phyloP scores from a whole-genome alignment of 1,140 invertebrate species.

The silkworm (Bombyx mori) region DNA sequence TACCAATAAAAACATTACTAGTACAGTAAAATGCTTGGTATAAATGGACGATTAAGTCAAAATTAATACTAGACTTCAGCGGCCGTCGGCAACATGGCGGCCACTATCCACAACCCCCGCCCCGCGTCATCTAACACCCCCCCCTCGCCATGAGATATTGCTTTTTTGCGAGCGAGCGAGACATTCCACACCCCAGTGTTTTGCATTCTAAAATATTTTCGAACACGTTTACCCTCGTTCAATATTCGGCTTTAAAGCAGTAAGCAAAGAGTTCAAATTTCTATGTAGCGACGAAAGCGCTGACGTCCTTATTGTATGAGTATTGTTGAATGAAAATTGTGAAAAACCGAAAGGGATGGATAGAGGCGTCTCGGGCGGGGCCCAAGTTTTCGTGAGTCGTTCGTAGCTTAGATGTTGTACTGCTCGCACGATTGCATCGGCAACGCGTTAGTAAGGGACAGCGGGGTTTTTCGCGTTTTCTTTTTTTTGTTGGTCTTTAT shows the following conservation, averaged over 20 bases:
- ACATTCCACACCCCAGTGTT: constrained; percentile 58
- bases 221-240: constrained; percentile 11
- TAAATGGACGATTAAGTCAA: constrained; percentile 59
- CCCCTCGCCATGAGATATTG: constrained; percentile 39
- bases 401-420: constrained; percentile 58
- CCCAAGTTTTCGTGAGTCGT: constrained; percentile 69
- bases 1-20: not conserved
- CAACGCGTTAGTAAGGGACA: constrained; percentile 33
- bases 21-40: constrained; percentile 48
- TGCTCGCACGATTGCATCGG: constrained; percentile 36
- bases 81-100: constrained; percentile 59
- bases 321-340: constrained; percentile 58
- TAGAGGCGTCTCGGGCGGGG: constrained; percentile 68
- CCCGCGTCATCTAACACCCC: constrained; percentile 38
- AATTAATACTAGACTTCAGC: constrained; percentile 67
- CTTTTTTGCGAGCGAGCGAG: constrained; percentile 70
- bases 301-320: constrained; percentile 21
- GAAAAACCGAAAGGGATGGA: constrained; percentile 69
- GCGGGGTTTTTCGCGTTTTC: constrained; percentile 66
- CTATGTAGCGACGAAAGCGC: not conserved
- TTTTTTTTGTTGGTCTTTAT: constrained; percentile 71
- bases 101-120: constrained; percentile 30
- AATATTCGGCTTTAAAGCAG: constrained; percentile 15
- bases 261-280: constrained; percentile 21
- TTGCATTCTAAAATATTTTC: constrained; percentile 69